Evolutionary conservation across 2,888 invertebrate genomes (phyloP), one percentile per base, ranked within the genome.

Genomic region (Lumbricus terrestris): DNA sequence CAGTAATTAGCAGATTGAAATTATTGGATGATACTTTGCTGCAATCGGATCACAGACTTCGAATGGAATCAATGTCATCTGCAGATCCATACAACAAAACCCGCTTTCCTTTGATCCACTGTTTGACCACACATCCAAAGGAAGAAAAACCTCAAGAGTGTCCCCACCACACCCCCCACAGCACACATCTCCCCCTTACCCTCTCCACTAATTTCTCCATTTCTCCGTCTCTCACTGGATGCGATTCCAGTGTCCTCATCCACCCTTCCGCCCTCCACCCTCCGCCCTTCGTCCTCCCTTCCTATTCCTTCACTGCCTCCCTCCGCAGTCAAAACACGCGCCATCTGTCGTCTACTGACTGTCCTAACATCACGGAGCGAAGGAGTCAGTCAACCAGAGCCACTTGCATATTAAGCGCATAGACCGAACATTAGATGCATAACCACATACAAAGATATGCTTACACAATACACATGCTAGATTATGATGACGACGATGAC

Each of bases 1-100:
- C n/a, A 69, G n/a, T 69, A 69, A 69, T 69, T 69, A 69, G n/a
- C 69, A 69, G 69, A 69, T n/a, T n/a, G 69, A 69, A n/a, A 69
- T 69, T 29, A n/a, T n/a, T n/a, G n/a, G 29, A 69, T 29, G n/a
- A 69, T 29, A 69, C 69, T n/a, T n/a, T 69, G 69, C 69, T 69
- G 29, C 1, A n/a, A n/a, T 69, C n/a, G 11, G 11, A 54, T 54
- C 23, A 29, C 29, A 54, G 54, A 29, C 54, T 1, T 29, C n/a
- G n/a, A 8, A 3, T 69, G 6, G 13, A 69, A n/a, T 69, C 29
- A 69, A n/a, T 69, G 69, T 3, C 69, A 11, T 69, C 29, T n/a
- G n/a, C 35, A 82, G 82, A 29, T 35, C 85, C 35, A 15, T 69
- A n/a, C 4, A n/a, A 16, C 69, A 29, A 16, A n/a, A n/a, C n/a